Base-by-base conservation (phyloP, 2,797 vertebrate species). In the Eremophila alpestris region DNA sequence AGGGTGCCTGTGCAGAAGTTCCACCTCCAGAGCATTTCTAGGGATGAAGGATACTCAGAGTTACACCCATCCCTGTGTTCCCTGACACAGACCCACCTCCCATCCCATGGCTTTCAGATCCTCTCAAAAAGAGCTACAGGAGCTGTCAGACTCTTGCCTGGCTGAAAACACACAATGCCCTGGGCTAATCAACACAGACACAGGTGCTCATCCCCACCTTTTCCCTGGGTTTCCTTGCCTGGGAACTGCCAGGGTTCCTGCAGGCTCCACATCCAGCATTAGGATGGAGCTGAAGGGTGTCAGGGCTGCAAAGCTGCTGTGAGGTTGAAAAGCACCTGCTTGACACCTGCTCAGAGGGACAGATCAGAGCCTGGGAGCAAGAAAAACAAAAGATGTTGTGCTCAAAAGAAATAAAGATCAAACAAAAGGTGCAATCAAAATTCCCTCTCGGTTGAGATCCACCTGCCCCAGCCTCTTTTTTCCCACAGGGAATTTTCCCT, bases 351-450 rank as follows among this genome's bases (percentile, higher is more conserved):
- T 74, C 41, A 32, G 45, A 41, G 71, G 41, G 67, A 22, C n/a
- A 71, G 70, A 76, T 24, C 38, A 51, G 62, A 75, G 58, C 45
- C 84, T 60, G 56, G 38, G 51, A 90, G 36, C 43, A 46, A 34
- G 26, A 11, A 3, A 40, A 63, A 70, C 63, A 63, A 59, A 86
- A 67, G 40, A 11, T 26, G 34, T 13, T 1, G 3, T 79, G 79
- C 48, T 80, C 29, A 43, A 91, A 76, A 32, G 32, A 55, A 87
- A 85, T 17, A 38, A 82, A 94, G 94, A 96, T 92, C 87, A 93
- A 91, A 94, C 52, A 60, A 74, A 86, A 70, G 2, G 20, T 14
- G 21, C 20, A 77, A 34, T 13, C 14, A 74, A 90, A 90, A 86
- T 69, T 51, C 11, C 43, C 9, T 40, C 7, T 80, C 1, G 0